Evolutionary conservation across 1,140 invertebrate species (phyloP).

Genomic region (Cepaea nemoralis): DNA sequence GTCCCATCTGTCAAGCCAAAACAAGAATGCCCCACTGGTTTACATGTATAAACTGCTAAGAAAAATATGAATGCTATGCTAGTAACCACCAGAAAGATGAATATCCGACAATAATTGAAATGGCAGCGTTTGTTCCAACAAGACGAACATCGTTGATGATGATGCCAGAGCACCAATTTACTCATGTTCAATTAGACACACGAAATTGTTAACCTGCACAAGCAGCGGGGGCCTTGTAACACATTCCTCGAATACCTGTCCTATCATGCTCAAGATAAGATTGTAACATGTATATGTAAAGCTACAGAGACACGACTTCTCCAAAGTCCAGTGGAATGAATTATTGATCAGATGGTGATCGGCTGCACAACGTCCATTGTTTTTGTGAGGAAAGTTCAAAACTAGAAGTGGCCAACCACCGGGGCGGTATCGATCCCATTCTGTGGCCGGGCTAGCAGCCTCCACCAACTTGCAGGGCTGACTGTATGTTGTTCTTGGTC

Average conservation of each 20-base stretch:
- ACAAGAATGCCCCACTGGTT: background rate
- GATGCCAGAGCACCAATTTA: background rate
- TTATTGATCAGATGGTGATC: background rate
- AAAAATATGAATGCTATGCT: background rate
- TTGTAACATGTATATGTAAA: no score
- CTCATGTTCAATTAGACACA: background rate
- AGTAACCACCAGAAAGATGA: slow-evolving; percentile 2
- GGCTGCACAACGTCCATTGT: background rate
- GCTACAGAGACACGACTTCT: background rate
- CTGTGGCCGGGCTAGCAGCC: no score
- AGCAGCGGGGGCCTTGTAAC: background rate
- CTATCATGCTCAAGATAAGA: background rate
- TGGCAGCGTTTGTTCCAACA: background rate
- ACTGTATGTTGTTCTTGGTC: no score
- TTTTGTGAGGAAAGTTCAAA: slow-evolving; percentile 3
- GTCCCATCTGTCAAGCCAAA: background rate
- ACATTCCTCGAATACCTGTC: background rate
- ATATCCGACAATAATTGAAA: slow-evolving; percentile 12
- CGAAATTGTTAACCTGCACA: background rate
- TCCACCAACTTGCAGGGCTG: no score
- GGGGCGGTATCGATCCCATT: slow-evolving; percentile 5
- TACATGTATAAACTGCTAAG: slow-evolving; percentile 18
- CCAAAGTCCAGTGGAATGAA: background rate
- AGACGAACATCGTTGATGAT: no score
- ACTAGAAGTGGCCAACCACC: background rate